Conservation (phyloP, 2,797 vertebrate genomes). For the Cuniculus paca region DNA sequence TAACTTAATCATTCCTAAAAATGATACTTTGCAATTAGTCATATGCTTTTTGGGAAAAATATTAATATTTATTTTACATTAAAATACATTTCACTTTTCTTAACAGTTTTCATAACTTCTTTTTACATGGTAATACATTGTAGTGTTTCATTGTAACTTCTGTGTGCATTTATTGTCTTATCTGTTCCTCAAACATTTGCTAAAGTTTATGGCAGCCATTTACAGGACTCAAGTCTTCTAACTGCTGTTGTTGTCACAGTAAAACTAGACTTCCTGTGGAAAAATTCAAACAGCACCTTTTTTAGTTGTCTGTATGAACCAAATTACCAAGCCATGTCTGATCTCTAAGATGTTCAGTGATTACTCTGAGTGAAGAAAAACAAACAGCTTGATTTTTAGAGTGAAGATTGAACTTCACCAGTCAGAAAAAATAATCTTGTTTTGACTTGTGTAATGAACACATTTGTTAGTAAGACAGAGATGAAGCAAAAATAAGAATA, state of each 20-base stretch:
- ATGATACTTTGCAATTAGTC: neutral
- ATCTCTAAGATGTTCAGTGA: conserved; percentile 60
- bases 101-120: neutral
- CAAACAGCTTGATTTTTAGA: conserved; percentile 66
- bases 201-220: neutral
- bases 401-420: conserved; percentile 51
- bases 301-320: conserved; percentile 2
- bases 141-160: neutral
- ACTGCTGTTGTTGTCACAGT: conserved; percentile 47
- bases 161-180: neutral
- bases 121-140: neutral
- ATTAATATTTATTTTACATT: conserved; percentile 38
- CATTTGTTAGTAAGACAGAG: conserved; percentile 59
- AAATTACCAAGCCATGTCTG: conserved; percentile 42
- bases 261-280: conserved; percentile 29
- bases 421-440: conserved; percentile 13
- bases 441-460: conserved; percentile 66
- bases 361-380: conserved; percentile 67
- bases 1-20: neutral
- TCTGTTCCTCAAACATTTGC: neutral
- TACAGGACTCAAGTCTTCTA: neutral
- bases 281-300: neutral
- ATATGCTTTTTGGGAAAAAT: neutral
- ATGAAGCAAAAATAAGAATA: conserved; percentile 15
- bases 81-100: neutral